Evolutionary conservation across 2,888 invertebrate species (phyloP).

Genomic region (Biston stratarius): DNA sequence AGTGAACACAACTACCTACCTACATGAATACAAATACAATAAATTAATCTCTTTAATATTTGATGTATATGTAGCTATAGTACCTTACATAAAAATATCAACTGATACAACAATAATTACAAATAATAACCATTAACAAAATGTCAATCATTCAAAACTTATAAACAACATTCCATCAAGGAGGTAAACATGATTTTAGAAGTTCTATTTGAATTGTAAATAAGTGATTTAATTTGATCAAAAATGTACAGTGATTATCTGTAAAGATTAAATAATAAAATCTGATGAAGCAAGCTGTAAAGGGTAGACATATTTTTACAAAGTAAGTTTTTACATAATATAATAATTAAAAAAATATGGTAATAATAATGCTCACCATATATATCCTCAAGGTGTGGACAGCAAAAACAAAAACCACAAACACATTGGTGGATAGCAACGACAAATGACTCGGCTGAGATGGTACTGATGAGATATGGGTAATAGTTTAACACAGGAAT

Average conservation of each 20-base stretch:
- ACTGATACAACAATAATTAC: slow-evolving; percentile 76
- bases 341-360: slow-evolving; percentile 68
- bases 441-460: slow-evolving; percentile 26
- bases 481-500: slow-evolving; percentile 54
- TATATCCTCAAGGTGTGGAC: slow-evolving; percentile 62
- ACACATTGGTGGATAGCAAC: slow-evolving; percentile 40
- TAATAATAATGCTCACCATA: slow-evolving; percentile 66
- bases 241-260: slow-evolving; percentile 37
- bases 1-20: slow-evolving; percentile 73
- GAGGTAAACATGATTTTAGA: slow-evolving; percentile 54
- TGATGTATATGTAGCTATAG: slow-evolving; percentile 68
- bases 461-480: slow-evolving; percentile 31
- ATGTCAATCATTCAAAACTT: slow-evolving; percentile 75
- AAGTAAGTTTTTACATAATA: slow-evolving; percentile 20
- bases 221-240: slow-evolving; percentile 19
- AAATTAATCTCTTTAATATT: slow-evolving; percentile 82
- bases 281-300: slow-evolving; percentile 17
- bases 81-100: slow-evolving; percentile 81
- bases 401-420: slow-evolving; percentile 62
- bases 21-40: slow-evolving; percentile 73
- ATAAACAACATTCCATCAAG: slow-evolving; percentile 71
- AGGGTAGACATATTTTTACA: slow-evolving; percentile 27
- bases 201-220: slow-evolving; percentile 6
- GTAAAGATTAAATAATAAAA: slow-evolving; percentile 20
- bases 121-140: slow-evolving; percentile 76